Evolutionary conservation across 92 coral and sea anemone genomes (phyloP).

Genomic region (Palythoa heliodiscus): DNA sequence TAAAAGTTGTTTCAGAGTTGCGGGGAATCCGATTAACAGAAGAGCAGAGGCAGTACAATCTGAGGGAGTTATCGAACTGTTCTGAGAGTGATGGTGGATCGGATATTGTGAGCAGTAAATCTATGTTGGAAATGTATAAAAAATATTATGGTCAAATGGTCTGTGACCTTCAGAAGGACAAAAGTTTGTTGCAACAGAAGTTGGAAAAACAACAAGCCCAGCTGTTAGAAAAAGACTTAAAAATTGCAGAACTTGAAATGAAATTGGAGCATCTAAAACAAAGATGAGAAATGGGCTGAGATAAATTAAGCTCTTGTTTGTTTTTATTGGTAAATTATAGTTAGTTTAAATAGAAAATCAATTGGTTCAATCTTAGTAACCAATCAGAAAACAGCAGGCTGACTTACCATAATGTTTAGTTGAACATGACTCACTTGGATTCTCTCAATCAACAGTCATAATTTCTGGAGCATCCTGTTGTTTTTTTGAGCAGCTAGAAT

Average conservation of each 20-base stretch:
- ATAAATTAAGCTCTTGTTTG: background rate
- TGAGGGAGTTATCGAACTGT: constrained; percentile 57
- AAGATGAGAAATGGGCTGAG: background rate
- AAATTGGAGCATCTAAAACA: constrained; percentile 46
- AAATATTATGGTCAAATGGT: constrained; percentile 88
- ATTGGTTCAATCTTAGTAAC: no score
- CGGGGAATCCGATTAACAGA: constrained; percentile 86
- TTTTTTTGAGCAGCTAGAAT: no score
- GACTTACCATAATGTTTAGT: no score
- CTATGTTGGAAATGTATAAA: constrained; percentile 85
- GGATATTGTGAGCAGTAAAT: constrained; percentile 34
- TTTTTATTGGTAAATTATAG: no score
- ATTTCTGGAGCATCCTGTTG: no score
- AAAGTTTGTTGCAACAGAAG: constrained; percentile 71
- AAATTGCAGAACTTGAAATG: constrained; percentile 78
- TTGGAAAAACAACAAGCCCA: constrained; percentile 67
- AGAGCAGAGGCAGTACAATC: constrained; percentile 83
- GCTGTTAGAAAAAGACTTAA: constrained; percentile 80
- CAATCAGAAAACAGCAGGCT: no score
- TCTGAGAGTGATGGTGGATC: constrained; percentile 30
- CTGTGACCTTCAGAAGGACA: constrained; percentile 70
- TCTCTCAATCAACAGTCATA: no score
- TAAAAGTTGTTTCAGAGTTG: constrained; percentile 59
- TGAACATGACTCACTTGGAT: no score
- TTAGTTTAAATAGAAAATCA: no score